Base-by-base conservation (phyloP, 2,797 vertebrate species). In the Discoglossus pictus region DNA sequence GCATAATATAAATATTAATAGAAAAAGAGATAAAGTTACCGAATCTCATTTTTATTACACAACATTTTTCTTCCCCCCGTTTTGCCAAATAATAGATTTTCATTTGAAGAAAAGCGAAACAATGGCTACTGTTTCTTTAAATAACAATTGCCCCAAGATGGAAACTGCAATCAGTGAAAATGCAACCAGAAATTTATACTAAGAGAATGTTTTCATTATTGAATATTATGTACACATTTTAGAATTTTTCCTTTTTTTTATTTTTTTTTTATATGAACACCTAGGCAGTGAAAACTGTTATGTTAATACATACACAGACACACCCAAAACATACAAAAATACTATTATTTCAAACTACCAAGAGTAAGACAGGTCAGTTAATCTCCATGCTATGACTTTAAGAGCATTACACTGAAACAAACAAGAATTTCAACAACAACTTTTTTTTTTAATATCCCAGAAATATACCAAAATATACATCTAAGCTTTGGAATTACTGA, bases 381-480 rank as follows among this genome's bases (percentile, higher is more conserved):
- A 78, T 93, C 90, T 94, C 92, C 96, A 99, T 99, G 97, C 97
- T 94, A 94, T 93, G 94, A 96, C 93, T 94, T 91, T 93, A 92
- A 93, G 88, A 93, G 88, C 91, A 90, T 92, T 91, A 98, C 92
- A 93, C 91, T 90, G 92, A 89, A 95, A 97, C 92, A 89, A 93
- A 94, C 87, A 79, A 92, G 86, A 89, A 91, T 89, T 91, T 90
- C 89, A 92, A 92, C 80, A 84, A 94, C 92, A 89, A 86, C 79
- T 89, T 71, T 65, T 39, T 61, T 70, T 78, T 88, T 90, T 87
- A 86, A 90, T 94, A 93, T 98, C 93, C 95, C 94, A 95, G 97
- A 98, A 98, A 97, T 98, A 97, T 99, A 99, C 91, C 95, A 99
- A 99, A 99, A 99, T 98, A 99, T 98, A 98, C 96, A 99, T 99